These are phyloP conservation scores for Aricia artaxerxes DNA, from an alignment of 2,888 invertebrate genomes.

Conservation along the genomic window DNA sequence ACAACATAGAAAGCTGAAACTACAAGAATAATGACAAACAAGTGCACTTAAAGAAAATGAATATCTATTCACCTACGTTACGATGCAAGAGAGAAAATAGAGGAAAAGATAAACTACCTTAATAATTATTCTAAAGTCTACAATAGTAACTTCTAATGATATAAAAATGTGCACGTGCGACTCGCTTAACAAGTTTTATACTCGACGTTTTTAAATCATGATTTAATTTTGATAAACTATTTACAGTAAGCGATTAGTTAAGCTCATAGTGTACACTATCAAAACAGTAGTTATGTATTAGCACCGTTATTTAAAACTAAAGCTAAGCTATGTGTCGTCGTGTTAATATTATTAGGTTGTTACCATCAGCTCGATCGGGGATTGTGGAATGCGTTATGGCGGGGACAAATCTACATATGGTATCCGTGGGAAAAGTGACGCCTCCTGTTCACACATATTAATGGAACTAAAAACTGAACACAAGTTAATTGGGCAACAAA, in stretches of 20 bases:
- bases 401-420: conserved; percentile 33
- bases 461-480: conserved; percentile 10
- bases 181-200: not conserved
- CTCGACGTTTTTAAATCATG: not conserved
- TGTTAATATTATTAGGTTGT: conserved; percentile 33
- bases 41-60: conserved; percentile 20
- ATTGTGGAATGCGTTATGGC: conserved; percentile 34
- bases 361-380: conserved; percentile 39
- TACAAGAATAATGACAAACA: conserved; percentile 21
- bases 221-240: conserved; percentile 20
- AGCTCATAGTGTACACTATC: conserved; percentile 26
- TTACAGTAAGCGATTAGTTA: conserved; percentile 31
- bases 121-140: not conserved
- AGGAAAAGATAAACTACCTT: not conserved
- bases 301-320: conserved; percentile 32
- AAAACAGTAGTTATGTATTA: conserved; percentile 29
- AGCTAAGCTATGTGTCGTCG: conserved; percentile 32
- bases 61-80: not conserved
- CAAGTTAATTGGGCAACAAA: not conserved
- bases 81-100: conserved; percentile 21
- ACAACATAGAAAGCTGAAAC: conserved; percentile 20
- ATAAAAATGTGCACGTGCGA: conserved; percentile 1
- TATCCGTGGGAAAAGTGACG: conserved; percentile 37
- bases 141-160: conserved; percentile 4
- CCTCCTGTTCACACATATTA: conserved; percentile 37